phyloP scores from a whole-genome alignment of 2,113 vertebrate species.

The Nycticorax nycticorax region DNA sequence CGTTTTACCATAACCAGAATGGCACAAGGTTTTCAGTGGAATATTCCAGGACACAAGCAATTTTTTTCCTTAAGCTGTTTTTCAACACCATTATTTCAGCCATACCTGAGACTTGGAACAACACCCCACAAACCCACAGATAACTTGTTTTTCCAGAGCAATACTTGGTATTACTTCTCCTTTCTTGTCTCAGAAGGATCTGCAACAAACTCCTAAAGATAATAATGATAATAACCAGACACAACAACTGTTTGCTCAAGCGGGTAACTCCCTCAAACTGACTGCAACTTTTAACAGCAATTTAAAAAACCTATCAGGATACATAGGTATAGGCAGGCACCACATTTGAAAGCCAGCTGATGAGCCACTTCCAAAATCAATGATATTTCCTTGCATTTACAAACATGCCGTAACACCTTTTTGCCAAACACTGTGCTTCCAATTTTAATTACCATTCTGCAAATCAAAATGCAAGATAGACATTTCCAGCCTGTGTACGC shows the following conservation, averaged over 20 bases:
- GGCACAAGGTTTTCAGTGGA: neutral
- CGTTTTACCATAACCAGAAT: neutral
- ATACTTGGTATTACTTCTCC: neutral
- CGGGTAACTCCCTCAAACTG: neutral
- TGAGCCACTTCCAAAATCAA: neutral
- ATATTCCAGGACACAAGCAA: neutral
- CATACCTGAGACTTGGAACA: neutral
- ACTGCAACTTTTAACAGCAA: neutral
- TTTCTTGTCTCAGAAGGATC: neutral
- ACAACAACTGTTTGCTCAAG: neutral
- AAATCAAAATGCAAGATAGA: neutral
- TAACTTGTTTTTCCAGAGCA: neutral
- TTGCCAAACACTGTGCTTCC: neutral
- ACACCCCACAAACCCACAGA: neutral
- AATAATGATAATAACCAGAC: neutral
- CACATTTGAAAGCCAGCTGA: neutral
- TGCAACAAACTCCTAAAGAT: neutral
- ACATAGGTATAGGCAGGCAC: neutral
- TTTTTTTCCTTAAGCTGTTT: neutral
- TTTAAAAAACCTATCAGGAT: neutral
- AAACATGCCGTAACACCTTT: neutral
- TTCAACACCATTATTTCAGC: neutral
- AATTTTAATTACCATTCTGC: neutral
- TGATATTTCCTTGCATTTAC: neutral
- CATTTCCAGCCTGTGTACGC: accelerated